A percentile compares a stretch with the other conserved stretches of the same genome.
Conservation (phyloP, 2,113 vertebrate species). For the Actenoides hombroni region DNA sequence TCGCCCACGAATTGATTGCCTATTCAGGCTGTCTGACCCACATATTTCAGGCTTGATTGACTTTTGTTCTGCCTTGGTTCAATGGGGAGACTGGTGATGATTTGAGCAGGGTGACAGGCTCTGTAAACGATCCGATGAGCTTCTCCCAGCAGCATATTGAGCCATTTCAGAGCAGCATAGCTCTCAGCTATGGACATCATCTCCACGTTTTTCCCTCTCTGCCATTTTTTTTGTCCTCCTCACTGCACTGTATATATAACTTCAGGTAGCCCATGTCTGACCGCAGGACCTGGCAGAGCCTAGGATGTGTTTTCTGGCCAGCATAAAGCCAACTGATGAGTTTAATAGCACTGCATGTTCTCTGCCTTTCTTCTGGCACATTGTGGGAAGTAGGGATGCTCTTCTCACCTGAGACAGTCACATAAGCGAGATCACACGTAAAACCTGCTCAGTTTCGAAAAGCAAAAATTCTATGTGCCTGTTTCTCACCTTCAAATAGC, state of each 20-base stretch:
- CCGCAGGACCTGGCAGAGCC: neutral
- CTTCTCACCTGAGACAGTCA: neutral
- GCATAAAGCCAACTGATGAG: neutral
- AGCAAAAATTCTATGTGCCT: neutral
- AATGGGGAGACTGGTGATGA: neutral
- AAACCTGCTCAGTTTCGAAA: neutral
- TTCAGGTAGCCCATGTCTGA: neutral
- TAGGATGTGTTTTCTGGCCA: neutral
- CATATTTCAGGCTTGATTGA: constrained; percentile 27
- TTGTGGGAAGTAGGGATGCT: neutral
- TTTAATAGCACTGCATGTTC: neutral
- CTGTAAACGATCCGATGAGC: neutral
- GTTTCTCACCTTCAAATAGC: neutral
- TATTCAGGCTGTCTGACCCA: constrained; percentile 37
- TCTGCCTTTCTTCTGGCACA: neutral
- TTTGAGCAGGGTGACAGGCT: neutral
- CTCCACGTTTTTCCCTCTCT: neutral
- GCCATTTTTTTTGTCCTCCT: neutral
- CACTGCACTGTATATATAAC: neutral
- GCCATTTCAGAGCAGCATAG: neutral
- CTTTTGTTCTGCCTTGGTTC: constrained; percentile 13
- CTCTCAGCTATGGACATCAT: neutral
- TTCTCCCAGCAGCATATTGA: neutral
- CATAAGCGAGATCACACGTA: neutral
- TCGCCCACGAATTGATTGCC: constrained; percentile 26